phyloP scores from a whole-genome alignment of 1,140 invertebrate species.

The Drosophila obscura region DNA sequence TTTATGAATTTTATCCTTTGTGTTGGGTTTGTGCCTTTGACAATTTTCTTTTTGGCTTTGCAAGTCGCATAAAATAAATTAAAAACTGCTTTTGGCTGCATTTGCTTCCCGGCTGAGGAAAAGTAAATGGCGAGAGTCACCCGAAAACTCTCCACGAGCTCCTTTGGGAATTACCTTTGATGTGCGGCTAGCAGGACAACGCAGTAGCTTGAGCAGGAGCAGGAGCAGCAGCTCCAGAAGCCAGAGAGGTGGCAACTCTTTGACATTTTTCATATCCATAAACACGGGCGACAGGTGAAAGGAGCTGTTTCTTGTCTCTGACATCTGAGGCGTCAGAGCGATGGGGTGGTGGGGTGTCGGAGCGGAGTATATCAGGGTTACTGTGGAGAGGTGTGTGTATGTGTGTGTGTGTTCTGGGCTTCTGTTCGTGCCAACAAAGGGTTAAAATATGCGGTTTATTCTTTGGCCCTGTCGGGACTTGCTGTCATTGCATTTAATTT shows the following conservation, averaged over 20 bases:
- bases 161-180: slow-evolving; percentile 70
- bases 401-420: slow-evolving; percentile 6
- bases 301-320: slow-evolving; percentile 39
- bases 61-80: slow-evolving; percentile 78
- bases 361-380: not conserved
- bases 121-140: slow-evolving; percentile 44
- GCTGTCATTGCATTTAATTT: slow-evolving; percentile 78
- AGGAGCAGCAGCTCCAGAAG: not conserved
- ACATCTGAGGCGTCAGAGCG: slow-evolving; percentile 44
- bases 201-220: slow-evolving; percentile 2
- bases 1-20: slow-evolving; percentile 52
- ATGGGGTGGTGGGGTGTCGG: slow-evolving; percentile 1
- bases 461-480: slow-evolving; percentile 40
- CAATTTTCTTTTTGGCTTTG: slow-evolving; percentile 57
- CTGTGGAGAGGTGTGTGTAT: too few species aligned
- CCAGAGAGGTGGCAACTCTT: slow-evolving; percentile 37
- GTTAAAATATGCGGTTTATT: slow-evolving; percentile 55
- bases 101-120: slow-evolving; percentile 43
- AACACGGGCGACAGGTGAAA: slow-evolving; percentile 57
- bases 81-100: slow-evolving; percentile 75
- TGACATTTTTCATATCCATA: slow-evolving; percentile 61
- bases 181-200: slow-evolving; percentile 53
- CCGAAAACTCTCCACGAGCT: slow-evolving; percentile 39
- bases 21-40: slow-evolving; percentile 58
- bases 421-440: slow-evolving; percentile 63